Evolutionary conservation across 2,888 invertebrate genomes (phyloP).

Genomic region (Dolichomitus sp.): DNA sequence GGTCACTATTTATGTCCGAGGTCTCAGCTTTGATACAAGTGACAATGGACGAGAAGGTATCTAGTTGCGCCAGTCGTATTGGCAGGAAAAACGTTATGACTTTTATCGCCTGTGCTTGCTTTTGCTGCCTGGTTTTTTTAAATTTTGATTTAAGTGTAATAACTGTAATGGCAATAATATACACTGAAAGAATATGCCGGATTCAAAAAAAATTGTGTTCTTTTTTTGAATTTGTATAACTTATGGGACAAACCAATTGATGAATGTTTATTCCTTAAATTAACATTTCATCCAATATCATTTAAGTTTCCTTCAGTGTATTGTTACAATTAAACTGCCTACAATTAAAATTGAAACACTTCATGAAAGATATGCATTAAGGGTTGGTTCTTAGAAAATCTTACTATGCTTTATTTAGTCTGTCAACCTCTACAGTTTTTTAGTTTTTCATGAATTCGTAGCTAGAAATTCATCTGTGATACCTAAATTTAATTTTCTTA

Average conservation of each 20-base stretch:
- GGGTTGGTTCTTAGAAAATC: neutral
- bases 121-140: slow-evolving; percentile 11
- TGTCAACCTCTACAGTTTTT: neutral
- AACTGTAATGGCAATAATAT: neutral
- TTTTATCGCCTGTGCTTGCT: slow-evolving; percentile 26
- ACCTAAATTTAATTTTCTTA: neutral
- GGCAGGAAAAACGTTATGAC: slow-evolving; percentile 47
- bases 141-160: neutral
- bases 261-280: neutral
- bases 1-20: slow-evolving; percentile 73
- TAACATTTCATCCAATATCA: neutral
- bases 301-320: neutral
- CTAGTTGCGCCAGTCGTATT: slow-evolving; percentile 69
- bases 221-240: neutral
- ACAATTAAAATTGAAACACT: neutral
- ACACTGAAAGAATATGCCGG: neutral
- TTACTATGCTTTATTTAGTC: neutral
- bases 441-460: neutral
- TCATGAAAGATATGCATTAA: neutral
- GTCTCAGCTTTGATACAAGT: slow-evolving; percentile 73
- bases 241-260: too few species aligned
- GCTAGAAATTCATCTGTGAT: neutral
- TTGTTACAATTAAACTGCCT: neutral
- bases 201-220: slow-evolving; percentile 11
- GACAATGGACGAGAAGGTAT: slow-evolving; percentile 79